phyloP scores from a whole-genome alignment of 2,888 invertebrate species.

The Chironomus riparius region DNA sequence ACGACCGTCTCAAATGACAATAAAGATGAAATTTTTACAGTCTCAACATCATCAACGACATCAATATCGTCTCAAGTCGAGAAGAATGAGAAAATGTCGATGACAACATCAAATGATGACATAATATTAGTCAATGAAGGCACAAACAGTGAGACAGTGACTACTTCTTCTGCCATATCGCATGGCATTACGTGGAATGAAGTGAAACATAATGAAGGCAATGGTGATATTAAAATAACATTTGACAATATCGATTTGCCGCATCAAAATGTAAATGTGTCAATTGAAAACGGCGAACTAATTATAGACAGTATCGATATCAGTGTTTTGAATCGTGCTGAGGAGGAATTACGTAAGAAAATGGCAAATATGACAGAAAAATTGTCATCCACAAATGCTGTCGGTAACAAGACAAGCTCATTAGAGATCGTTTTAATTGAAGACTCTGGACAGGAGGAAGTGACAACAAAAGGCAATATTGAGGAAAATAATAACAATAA shows the following conservation, averaged over 20 bases:
- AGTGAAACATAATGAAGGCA: not conserved
- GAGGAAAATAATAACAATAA: not conserved
- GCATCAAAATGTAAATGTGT: constrained; percentile 20
- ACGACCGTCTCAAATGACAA: not conserved
- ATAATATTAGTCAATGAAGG: constrained; percentile 19
- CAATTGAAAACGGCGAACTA: constrained; percentile 20
- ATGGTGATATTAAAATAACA: constrained; percentile 15
- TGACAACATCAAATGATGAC: constrained; percentile 1
- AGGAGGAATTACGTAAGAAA: constrained; percentile 4
- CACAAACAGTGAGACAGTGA: too few relatives aligned
- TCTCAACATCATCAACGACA: not conserved
- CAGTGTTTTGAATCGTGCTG: constrained; percentile 4
- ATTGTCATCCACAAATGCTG: not conserved
- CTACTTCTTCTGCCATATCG: not conserved
- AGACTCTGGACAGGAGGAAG: not conserved
- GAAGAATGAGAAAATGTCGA: not conserved
- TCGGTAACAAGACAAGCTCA: not conserved
- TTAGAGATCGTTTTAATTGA: constrained; percentile 21
- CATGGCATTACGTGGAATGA: constrained; percentile 9
- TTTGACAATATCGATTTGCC: constrained; percentile 23
- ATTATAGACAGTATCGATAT: constrained; percentile 22
- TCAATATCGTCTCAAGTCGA: not conserved
- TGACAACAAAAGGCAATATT: not conserved
- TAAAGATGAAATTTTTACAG: constrained; percentile 13
- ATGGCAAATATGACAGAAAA: not conserved